Percentiles rank a stretch among this genome's conserved stretches.
Conservation (phyloP, 2,888 invertebrate genomes). For the Halocaridina rubra region DNA sequence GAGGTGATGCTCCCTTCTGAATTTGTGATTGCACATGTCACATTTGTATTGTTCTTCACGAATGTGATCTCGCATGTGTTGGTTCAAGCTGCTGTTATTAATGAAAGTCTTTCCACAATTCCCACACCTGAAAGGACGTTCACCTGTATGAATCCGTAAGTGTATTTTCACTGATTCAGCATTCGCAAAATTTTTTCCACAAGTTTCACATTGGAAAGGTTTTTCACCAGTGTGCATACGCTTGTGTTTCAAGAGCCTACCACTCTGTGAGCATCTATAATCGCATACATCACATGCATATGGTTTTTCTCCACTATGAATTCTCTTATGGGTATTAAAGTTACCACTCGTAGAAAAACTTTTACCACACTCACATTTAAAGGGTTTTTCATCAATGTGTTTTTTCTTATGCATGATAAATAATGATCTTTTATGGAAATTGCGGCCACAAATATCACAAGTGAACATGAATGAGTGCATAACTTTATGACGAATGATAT, state of each 20-base stretch:
- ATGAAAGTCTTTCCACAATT: slow-evolving; percentile 64
- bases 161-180: slow-evolving; percentile 62
- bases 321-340: slow-evolving; percentile 59
- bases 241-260: slow-evolving; percentile 91
- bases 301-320: slow-evolving; percentile 63
- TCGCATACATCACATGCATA: slow-evolving; percentile 60
- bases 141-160: slow-evolving; percentile 62
- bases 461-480: slow-evolving; percentile 64
- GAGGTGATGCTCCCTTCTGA: slow-evolving; percentile 55
- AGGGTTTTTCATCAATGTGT: slow-evolving; percentile 62
- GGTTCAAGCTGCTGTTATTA: slow-evolving; percentile 61
- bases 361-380: slow-evolving; percentile 62
- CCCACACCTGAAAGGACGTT: slow-evolving; percentile 61
- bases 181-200: slow-evolving; percentile 70
- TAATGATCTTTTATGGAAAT: slow-evolving; percentile 61
- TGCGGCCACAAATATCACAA: slow-evolving; percentile 61
- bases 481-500: slow-evolving; percentile 63
- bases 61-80: slow-evolving; percentile 62
- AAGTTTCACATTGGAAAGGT: slow-evolving; percentile 93
- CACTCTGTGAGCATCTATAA: slow-evolving; percentile 62
- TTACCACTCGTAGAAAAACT: slow-evolving; percentile 62
- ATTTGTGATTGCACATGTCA: slow-evolving; percentile 61
- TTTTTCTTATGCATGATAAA: slow-evolving; percentile 62
- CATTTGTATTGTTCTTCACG: slow-evolving; percentile 62
- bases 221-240: slow-evolving; percentile 95